These are phyloP conservation scores for Meghimatium bilineatum DNA, from an alignment of 2,888 invertebrate genomes.

Conservation along the genomic window DNA sequence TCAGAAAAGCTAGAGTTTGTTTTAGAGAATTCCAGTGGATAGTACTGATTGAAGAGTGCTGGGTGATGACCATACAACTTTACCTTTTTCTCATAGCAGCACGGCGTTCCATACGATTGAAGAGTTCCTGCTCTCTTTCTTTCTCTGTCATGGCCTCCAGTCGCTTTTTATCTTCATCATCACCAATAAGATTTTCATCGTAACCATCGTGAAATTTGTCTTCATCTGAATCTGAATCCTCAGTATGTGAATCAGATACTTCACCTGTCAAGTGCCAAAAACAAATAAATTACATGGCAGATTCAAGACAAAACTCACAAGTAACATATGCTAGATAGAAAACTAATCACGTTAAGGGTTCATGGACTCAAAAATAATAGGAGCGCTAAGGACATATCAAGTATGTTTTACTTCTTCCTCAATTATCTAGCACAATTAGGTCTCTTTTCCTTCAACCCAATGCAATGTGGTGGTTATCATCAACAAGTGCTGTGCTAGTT, in stretches of 20 bases:
- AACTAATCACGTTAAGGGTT: too few relatives aligned
- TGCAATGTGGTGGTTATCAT: too few relatives aligned
- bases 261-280: conserved; percentile 81
- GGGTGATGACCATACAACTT: too few relatives aligned
- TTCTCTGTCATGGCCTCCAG: conserved; percentile 96
- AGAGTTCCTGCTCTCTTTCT: conserved; percentile 97
- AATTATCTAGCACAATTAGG: too few relatives aligned
- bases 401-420: too few relatives aligned
- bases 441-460: too few relatives aligned
- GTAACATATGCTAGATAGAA: not conserved
- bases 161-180: conserved; percentile 93
- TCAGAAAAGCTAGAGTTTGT: too few relatives aligned
- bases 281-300: not conserved
- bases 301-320: not conserved
- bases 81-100: conserved; percentile 93
- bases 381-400: too few relatives aligned
- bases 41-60: too few relatives aligned
- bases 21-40: too few relatives aligned
- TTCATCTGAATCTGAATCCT: conserved; percentile 61
- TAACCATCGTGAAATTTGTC: conserved; percentile 97
- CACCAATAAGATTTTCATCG: conserved; percentile 97
- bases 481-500: too few relatives aligned
- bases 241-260: conserved; percentile 82
- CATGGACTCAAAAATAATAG: too few relatives aligned
- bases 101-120: conserved; percentile 94